Percentiles rank a stretch among this genome's conserved stretches.
phyloP scores from a whole-genome alignment of 2,797 vertebrate genomes.

The Lycodopsis pacificus region DNA sequence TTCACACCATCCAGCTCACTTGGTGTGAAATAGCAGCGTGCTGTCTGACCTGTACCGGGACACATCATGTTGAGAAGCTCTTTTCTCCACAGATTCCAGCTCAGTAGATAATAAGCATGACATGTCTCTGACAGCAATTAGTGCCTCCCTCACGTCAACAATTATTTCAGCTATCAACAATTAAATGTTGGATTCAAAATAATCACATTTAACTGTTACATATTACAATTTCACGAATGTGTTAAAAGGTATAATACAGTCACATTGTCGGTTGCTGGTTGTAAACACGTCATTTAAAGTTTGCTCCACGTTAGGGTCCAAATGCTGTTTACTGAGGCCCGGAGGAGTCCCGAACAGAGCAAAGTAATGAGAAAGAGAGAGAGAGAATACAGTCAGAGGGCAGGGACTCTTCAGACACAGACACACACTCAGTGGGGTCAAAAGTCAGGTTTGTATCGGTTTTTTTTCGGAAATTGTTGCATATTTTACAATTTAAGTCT shows the following conservation, averaged over 20 bases:
- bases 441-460: no score
- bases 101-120: conserved; percentile 39
- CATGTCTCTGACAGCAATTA: conserved; percentile 59
- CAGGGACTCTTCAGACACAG: no score
- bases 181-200: conserved; percentile 3
- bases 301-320: no score
- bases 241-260: not conserved
- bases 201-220: not conserved
- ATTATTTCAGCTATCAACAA: conserved; percentile 10
- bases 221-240: not conserved
- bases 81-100: conserved; percentile 24
- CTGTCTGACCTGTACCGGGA: conserved; percentile 22
- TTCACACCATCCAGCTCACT: conserved; percentile 5
- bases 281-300: no score
- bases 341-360: no score
- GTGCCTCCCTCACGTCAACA: conserved; percentile 19
- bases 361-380: no score
- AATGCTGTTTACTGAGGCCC: no score
- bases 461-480: no score
- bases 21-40: conserved; percentile 15
- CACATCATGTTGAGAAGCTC: conserved; percentile 30
- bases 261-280: no score
- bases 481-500: no score
- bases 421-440: no score
- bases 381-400: no score